Evolutionary conservation across 2,888 invertebrate species (phyloP), one percentile per base, ranked within the genome.

Genomic region (Chymomyza amoena): DNA sequence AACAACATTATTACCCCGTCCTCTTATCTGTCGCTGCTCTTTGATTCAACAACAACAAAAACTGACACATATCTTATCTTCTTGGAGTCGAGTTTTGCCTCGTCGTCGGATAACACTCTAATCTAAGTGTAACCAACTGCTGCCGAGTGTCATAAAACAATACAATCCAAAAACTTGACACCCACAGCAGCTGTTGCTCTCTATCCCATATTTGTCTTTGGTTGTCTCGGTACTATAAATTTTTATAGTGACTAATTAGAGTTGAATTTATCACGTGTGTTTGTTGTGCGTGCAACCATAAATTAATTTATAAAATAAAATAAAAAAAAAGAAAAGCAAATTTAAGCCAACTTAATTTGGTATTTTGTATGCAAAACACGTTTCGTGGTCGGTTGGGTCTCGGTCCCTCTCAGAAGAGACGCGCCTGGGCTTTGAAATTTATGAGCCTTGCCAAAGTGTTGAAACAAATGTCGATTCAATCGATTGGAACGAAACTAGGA

Each of bases 401-500:
- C n/a, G n/a, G n/a, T n/a, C n/a, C n/a, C n/a, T 45, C 39, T 13
- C 39, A 13, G 13, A 13, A 13, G 13, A 45, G 39, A 16, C 20
- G 54, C 54, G 54, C 54, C 54, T 28, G n/a, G 36, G 36, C 32
- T 60, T 7, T 15, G 54, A 54, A 54, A 54, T 54, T 54, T 54
- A 54, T 54, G 54, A 54, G 54, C 54, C 1, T 15, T 54, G n/a
- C 5, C 54, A 28, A 68, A 64, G 70, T 74, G 79, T 61, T 72
- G 70, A 74, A 68, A 71, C 60, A 79, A 84, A 85, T 82, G 75
- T 80, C 81, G 79, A 60, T 32, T 60, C 60, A 60, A 60, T 60
- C n/a, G 60, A 60, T n/a, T 60, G 54, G 20, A 18, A 20, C 54
- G 54, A 54, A 54, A 68, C 72, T 36, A 64, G 70, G 66, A 72